phyloP scores from a whole-genome alignment of 2,888 invertebrate species.

The Macrophya alboannulata region DNA sequence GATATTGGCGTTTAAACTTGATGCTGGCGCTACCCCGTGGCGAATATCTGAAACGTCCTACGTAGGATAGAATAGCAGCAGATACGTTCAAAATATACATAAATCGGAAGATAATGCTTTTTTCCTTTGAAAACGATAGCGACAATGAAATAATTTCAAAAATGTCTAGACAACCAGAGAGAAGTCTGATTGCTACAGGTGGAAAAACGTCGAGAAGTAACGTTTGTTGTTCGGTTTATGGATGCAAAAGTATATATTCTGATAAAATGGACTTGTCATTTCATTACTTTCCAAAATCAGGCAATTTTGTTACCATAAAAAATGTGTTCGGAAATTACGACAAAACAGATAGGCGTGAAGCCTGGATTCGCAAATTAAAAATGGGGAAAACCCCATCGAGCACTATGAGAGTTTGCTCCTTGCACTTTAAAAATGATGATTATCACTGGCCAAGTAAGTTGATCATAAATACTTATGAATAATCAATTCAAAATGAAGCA shows the following conservation, averaged over 20 bases:
- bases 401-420: too few relatives aligned
- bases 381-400: too few relatives aligned
- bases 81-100: neutral
- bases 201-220: neutral
- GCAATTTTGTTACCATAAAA: neutral
- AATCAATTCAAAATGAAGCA: too few relatives aligned
- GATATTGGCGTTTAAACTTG: neutral
- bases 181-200: neutral
- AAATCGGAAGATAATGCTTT: neutral
- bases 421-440: too few relatives aligned
- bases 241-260: neutral
- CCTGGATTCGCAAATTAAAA: neutral
- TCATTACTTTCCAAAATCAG: slow-evolving; percentile 14
- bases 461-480: too few relatives aligned
- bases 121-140: neutral
- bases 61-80: neutral
- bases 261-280: neutral
- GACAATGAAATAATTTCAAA: neutral
- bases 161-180: neutral
- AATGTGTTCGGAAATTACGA: neutral
- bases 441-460: too few relatives aligned
- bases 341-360: neutral
- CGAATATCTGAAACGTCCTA: slow-evolving; percentile 23
- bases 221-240: neutral
- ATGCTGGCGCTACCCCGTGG: slow-evolving; percentile 4